phyloP scores from a whole-genome alignment of 2,797 vertebrate species.

The Cottoperca gobio region DNA sequence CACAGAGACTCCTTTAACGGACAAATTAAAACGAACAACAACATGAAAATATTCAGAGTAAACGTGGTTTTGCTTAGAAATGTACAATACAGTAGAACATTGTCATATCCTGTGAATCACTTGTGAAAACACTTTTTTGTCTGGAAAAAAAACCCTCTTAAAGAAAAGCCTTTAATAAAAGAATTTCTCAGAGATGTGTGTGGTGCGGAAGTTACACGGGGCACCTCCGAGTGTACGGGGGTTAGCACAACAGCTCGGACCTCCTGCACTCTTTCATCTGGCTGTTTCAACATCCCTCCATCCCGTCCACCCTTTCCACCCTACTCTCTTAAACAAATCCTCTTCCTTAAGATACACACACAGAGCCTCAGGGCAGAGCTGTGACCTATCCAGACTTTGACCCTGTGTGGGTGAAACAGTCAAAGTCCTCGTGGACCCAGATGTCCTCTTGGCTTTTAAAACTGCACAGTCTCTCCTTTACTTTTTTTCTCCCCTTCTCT shows the following conservation, averaged over 20 bases:
- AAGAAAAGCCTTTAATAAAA: slow-evolving; percentile 34
- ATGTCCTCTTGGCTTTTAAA: slow-evolving; percentile 69
- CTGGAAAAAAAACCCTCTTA: neutral
- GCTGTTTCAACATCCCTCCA: slow-evolving; percentile 65
- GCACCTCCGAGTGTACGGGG: slow-evolving; percentile 44
- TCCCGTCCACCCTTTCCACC: slow-evolving; percentile 47
- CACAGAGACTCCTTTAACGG: neutral
- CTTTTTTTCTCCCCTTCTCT: slow-evolving; percentile 48
- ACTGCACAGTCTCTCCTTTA: slow-evolving; percentile 54
- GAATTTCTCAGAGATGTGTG: slow-evolving; percentile 42
- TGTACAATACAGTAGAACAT: neutral
- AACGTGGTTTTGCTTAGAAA: neutral
- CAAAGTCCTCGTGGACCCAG: slow-evolving; percentile 61
- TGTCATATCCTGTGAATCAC: neutral
- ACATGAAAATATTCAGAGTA: neutral
- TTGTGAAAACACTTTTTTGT: neutral
- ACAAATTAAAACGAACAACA: neutral
- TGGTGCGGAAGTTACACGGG: slow-evolving; percentile 56
- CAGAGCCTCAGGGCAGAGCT: slow-evolving; percentile 31
- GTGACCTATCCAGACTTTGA: slow-evolving; percentile 67
- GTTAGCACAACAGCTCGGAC: slow-evolving; percentile 76
- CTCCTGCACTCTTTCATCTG: slow-evolving; percentile 76
- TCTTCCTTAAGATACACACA: slow-evolving; percentile 53
- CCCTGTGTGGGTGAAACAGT: slow-evolving; percentile 70
- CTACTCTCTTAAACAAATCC: slow-evolving; percentile 71